Percentiles rank a stretch among this genome's conserved stretches.
Conservation (phyloP, 2,888 invertebrate species). For the Glaucopsyche alexis region DNA sequence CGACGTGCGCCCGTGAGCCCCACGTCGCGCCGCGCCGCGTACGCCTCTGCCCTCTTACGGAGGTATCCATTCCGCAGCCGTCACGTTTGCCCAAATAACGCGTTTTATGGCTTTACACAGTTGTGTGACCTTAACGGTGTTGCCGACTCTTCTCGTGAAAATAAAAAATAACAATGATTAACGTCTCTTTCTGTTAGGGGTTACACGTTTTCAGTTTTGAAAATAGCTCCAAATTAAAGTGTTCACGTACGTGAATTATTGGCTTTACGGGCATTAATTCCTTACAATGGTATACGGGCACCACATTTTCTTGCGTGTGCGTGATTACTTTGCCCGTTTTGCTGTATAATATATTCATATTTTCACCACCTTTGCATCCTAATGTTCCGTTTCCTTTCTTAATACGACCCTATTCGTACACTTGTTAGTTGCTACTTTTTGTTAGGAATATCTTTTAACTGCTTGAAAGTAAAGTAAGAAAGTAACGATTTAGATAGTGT, state of each 20-base stretch:
- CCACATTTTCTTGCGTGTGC: conserved; percentile 72
- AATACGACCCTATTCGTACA: conserved; percentile 30
- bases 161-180: conserved; percentile 22
- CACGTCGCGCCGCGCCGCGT: conserved; percentile 42
- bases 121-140: conserved; percentile 24
- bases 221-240: conserved; percentile 69
- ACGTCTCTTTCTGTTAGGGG: neutral
- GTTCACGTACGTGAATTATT: conserved; percentile 69
- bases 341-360: conserved; percentile 76
- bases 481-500: too few species aligned
- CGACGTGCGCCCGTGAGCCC: conserved; percentile 33
- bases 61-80: conserved; percentile 48
- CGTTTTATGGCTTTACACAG: conserved; percentile 19
- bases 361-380: conserved; percentile 75
- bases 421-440: conserved; percentile 10
- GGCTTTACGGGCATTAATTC: conserved; percentile 67
- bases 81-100: conserved; percentile 27
- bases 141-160: conserved; percentile 30
- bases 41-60: conserved; percentile 41
- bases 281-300: conserved; percentile 53
- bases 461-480: neutral
- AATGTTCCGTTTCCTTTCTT: conserved; percentile 63
- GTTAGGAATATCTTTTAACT: neutral
- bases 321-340: conserved; percentile 67
- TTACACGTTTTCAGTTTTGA: conserved; percentile 43